Evolutionary conservation across 2,797 vertebrate species (phyloP), one percentile per base, ranked within the genome.

Genomic region (Muscicapa comitata): DNA sequence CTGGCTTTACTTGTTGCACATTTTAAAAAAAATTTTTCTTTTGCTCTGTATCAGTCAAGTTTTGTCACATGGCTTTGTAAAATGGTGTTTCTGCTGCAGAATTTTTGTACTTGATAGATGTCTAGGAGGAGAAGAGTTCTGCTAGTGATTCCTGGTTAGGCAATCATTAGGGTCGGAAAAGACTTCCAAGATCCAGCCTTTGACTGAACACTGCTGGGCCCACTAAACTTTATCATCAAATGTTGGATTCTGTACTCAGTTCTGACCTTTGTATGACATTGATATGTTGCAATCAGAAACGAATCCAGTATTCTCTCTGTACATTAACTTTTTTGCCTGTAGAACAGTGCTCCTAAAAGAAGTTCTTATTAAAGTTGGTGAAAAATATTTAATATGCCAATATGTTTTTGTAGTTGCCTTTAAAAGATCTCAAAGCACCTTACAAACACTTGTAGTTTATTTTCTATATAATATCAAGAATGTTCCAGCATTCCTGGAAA

Each of bases 321-420:
- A 25, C 10, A 67, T 88, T 33, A 2, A 37, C 13, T 63, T 67
- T 17, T 74, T 57, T 42, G 33, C 73, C 54, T 90, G 23, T 72
- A 68, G 83, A 81, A 23, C 31, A 58, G 16, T 38, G 11, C 6
- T 61, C 3, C 68, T 57, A 23, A 9, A 37, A 57, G 15, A 83
- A 57, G 13, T 66, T 59, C 33, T 55, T 45, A 19, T 4, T 51
- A 40, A 75, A 16, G 10, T 8, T 92, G 54, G 2, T 65, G 15
- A 65, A 78, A 75, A 73, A 28, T 40, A 70, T 35, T 84, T 61
- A 65, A 28, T 62, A 13, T 17, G 40, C 13, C 19, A 59, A 14
- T 50, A n/a, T 9, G 1, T 61, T 75, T 86, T 78, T 35, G 29
- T 38, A 67, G 17, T 10, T 80, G 17, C 17, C 0, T 0, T 67